phyloP scores from a whole-genome alignment of 2,113 vertebrate species.

The Silurus glanis region DNA sequence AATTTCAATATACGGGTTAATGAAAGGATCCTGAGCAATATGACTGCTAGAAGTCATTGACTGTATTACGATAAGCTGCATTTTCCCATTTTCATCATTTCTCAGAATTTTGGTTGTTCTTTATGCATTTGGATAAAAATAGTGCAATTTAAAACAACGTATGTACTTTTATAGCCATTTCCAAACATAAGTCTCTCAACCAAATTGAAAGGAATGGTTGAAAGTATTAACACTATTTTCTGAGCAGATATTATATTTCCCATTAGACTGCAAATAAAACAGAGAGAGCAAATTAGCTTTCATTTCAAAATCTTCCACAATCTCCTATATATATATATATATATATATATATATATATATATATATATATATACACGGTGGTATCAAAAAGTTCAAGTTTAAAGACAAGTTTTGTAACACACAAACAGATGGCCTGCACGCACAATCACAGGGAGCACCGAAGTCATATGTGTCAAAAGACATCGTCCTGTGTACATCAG shows the following conservation, averaged over 20 bases:
- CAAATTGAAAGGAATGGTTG: slow-evolving; percentile 64
- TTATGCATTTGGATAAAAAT: slow-evolving; percentile 59
- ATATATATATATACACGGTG: no score
- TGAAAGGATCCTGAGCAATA: not conserved
- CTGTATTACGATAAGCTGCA: not conserved
- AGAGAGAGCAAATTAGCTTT: slow-evolving; percentile 13
- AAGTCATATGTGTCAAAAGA: no score
- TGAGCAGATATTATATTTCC: slow-evolving; percentile 48
- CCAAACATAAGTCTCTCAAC: slow-evolving; percentile 70
- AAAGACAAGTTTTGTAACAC: no score
- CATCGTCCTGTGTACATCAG: no score
- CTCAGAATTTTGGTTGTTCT: not conserved
- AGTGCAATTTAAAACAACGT: slow-evolving; percentile 72
- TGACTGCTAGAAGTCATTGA: not conserved
- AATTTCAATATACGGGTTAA: not conserved
- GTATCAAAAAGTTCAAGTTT: no score
- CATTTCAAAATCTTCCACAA: slow-evolving; percentile 11
- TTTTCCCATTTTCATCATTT: not conserved
- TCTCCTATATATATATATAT: not conserved
- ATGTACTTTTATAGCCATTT: slow-evolving; percentile 60
- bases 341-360: no score
- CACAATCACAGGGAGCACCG: no score
- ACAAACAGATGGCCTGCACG: no score
- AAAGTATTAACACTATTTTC: slow-evolving; percentile 59
- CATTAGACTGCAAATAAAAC: slow-evolving; percentile 58